Percentiles rank a stretch among this genome's conserved stretches.
These are phyloP conservation scores for Cotesia typhae DNA, from an alignment of 1,140 invertebrate species.

Conservation along the genomic window DNA sequence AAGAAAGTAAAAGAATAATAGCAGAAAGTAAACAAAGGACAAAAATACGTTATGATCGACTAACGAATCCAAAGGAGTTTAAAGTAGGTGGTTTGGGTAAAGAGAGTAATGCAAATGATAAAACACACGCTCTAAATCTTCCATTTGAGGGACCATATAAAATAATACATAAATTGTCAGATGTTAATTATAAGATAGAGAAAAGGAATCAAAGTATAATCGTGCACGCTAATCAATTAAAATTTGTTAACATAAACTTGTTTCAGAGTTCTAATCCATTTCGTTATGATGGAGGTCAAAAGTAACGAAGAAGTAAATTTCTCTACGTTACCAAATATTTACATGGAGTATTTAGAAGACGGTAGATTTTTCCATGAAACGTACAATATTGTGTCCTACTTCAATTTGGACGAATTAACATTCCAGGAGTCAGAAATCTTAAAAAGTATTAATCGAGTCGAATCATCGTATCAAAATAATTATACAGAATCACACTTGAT, in stretches of 20 bases:
- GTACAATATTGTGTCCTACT: slow-evolving; percentile 10
- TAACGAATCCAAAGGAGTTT: slow-evolving; percentile 25
- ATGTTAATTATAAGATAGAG: slow-evolving; percentile 32
- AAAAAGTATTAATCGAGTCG: not conserved
- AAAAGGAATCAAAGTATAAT: slow-evolving; percentile 27
- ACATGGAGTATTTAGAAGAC: slow-evolving; percentile 6
- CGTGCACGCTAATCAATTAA: slow-evolving; percentile 25
- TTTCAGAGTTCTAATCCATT: slow-evolving; percentile 17
- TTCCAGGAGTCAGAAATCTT: slow-evolving; percentile 18
- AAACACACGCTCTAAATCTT: slow-evolving; percentile 19
- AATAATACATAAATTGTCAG: slow-evolving; percentile 15
- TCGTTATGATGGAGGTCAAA: not conserved
- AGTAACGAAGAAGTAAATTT: slow-evolving; percentile 17
- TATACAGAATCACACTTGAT: slow-evolving; percentile 17
- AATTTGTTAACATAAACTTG: slow-evolving; percentile 26
- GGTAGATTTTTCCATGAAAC: slow-evolving; percentile 9
- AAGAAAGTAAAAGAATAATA: slow-evolving; percentile 17
- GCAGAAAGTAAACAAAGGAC: slow-evolving; percentile 20
- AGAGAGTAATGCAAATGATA: not conserved
- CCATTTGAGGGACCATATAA: slow-evolving; percentile 31
- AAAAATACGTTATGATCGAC: slow-evolving; percentile 26
- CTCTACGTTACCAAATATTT: slow-evolving; percentile 6
- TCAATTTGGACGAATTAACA: slow-evolving; percentile 25
- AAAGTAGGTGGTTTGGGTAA: slow-evolving; percentile 17
- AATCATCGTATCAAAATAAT: not conserved